Conservation (phyloP, 2,888 invertebrate genomes). For the Stramonita haemastoma region DNA sequence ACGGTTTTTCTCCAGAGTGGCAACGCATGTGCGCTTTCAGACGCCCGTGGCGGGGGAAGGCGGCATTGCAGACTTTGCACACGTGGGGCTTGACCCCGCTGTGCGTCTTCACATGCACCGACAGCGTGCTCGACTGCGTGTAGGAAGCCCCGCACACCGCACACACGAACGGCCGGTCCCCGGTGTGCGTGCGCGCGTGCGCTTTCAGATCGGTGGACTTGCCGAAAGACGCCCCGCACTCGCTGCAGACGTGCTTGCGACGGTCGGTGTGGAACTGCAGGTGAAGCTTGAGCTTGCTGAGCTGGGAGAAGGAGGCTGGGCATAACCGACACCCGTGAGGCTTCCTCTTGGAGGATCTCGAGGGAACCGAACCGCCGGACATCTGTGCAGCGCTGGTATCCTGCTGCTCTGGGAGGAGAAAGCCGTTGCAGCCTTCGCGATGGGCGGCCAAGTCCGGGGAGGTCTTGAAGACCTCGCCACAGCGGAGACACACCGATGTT, state of each 20-base stretch:
- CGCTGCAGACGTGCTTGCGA: constrained; percentile 15
- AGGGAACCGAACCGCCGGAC: not conserved
- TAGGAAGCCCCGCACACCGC: constrained; percentile 12
- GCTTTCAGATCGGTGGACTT: constrained; percentile 9
- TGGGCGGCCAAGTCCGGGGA: not conserved
- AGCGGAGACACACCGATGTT: constrained; percentile 12
- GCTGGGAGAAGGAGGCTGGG: not conserved
- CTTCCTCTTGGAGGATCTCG: not conserved
- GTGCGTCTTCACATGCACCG: constrained; percentile 18
- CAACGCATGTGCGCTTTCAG: constrained; percentile 26
- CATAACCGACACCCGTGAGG: constrained; percentile 2
- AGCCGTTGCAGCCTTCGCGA: not conserved
- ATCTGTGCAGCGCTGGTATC: not conserved
- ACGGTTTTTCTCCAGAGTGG: constrained; percentile 37
- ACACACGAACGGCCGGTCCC: constrained; percentile 27
- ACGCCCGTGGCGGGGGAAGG: constrained; percentile 3
- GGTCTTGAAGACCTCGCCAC: constrained; percentile 5
- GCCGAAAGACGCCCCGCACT: constrained; percentile 15
- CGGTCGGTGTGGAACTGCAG: constrained; percentile 17
- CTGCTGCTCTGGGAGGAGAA: not conserved
- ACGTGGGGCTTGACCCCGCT: constrained; percentile 15
- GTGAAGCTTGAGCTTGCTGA: constrained; percentile 25
- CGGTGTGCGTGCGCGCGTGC: constrained; percentile 14
- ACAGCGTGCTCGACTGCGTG: constrained; percentile 31
- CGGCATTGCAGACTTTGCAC: constrained; percentile 5